Base-by-base conservation (phyloP, 1,140 invertebrate species). In the Drosophila baimaii region DNA sequence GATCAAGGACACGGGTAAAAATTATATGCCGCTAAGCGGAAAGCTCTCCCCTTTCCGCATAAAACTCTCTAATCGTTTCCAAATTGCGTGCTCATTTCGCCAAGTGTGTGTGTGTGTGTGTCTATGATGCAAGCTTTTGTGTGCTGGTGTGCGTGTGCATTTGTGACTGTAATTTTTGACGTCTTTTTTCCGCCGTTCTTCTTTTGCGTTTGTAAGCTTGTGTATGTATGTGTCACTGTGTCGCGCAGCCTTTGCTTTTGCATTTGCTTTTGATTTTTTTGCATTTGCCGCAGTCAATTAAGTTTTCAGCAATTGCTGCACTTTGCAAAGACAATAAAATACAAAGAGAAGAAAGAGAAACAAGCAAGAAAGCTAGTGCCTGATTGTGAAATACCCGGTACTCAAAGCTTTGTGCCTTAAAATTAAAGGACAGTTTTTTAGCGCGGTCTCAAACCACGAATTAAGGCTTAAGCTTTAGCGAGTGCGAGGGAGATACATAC, bases 1-100 rank as follows among this genome's bases (percentile, higher is more conserved):
- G 47, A 91, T 88, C 61, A 91, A 90, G 81, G 90, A 91, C 58
- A 89, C 90, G 61, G 90, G 90, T 91, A 35, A 47, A 17, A 7
- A 37, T 37, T 35, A 35, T 33, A n/a, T n/a, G 35, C 6, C 15
- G 35, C 35, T 10, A 35, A 17, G 21, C 12, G n/a, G 21, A 35
- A 41, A 71, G 12, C 33, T 72, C 55, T 52, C 61, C 29, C 35
- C 17, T 62, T 74, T 68, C 39, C 19, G 29, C 29, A 12, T 5
- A 29, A 29, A 44, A 37, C 47, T 64, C 25, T 61, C 35, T 39
- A 61, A 56, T 75, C 31, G 17, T 62, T 77, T 51, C 61, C 76
- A 78, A 81, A 85, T 85, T 85, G 77, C 84, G 84, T 86, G 83
- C 83, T 79, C 79, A 86, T 77, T 84, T 82, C 56, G 19, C 15